Evolutionary conservation across 1,140 invertebrate species (phyloP).

Genomic region (Heliconius hermathena): DNA sequence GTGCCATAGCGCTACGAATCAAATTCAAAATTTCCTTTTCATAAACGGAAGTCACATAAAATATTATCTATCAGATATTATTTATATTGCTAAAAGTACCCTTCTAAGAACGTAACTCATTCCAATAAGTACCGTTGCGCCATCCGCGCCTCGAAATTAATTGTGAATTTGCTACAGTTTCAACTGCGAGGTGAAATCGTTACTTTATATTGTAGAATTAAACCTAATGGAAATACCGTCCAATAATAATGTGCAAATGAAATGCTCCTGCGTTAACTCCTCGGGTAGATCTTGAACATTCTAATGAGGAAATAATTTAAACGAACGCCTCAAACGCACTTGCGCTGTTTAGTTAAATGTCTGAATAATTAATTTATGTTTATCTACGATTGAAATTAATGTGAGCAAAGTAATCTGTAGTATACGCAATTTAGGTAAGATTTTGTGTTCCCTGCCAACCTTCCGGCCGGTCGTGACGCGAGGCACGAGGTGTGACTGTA

Average conservation of each 20-base stretch:
- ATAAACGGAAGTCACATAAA: neutral
- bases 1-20: no score
- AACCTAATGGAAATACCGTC: conserved; percentile 23
- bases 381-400: neutral
- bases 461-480: no score
- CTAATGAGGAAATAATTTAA: conserved; percentile 1
- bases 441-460: no score
- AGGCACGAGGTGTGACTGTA: no score
- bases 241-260: conserved; percentile 14
- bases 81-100: conserved; percentile 14
- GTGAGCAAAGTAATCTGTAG: neutral
- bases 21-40: neutral
- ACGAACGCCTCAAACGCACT: neutral
- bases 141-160: conserved; percentile 46
- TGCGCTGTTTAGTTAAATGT: neutral
- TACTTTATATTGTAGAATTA: conserved; percentile 46
- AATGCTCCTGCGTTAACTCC: conserved; percentile 8
- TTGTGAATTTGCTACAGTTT: conserved; percentile 49
- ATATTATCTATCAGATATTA: conserved; percentile 2
- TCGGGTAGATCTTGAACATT: neutral
- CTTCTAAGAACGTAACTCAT: conserved; percentile 23
- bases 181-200: conserved; percentile 45
- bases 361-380: neutral
- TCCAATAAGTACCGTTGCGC: conserved; percentile 40
- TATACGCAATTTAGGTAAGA: neutral